phyloP scores from a whole-genome alignment of 2,888 invertebrate genomes.

The Reticulitermes lucifugus region DNA sequence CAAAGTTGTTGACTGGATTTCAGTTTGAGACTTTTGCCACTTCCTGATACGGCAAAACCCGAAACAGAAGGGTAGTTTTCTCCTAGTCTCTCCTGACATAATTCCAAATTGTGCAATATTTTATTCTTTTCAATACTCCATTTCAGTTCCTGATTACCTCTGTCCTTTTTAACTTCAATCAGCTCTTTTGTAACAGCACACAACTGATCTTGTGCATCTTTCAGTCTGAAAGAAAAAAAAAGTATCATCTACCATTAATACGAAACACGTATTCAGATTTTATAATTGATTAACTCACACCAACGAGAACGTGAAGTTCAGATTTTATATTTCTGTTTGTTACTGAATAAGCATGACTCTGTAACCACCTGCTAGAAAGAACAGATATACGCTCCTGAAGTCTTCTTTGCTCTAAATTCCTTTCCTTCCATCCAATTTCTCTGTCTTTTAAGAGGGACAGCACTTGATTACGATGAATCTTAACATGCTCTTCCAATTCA shows the following conservation, averaged over 20 bases:
- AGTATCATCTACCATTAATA: no score
- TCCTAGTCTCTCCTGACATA: conserved; percentile 34
- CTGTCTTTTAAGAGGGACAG: conserved; percentile 62
- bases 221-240: conserved; percentile 57
- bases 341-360: no score
- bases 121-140: conserved; percentile 61
- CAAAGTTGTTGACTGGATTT: conserved; percentile 9
- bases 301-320: no score
- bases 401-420: conserved; percentile 58
- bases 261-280: no score
- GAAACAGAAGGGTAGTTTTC: conserved; percentile 25
- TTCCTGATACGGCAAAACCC: conserved; percentile 40
- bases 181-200: conserved; percentile 63
- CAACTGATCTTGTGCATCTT: conserved; percentile 63
- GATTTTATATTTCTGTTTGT: no score
- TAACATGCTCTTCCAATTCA: conserved; percentile 62
- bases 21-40: not conserved
- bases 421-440: conserved; percentile 61
- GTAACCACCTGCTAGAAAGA: conserved; percentile 20
- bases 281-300: no score
- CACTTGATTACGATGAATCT: conserved; percentile 60
- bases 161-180: conserved; percentile 60
- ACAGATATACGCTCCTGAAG: conserved; percentile 54
- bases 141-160: conserved; percentile 59
- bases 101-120: conserved; percentile 43